Conservation (phyloP, 2,797 vertebrate species). For the Morus bassanus region DNA sequence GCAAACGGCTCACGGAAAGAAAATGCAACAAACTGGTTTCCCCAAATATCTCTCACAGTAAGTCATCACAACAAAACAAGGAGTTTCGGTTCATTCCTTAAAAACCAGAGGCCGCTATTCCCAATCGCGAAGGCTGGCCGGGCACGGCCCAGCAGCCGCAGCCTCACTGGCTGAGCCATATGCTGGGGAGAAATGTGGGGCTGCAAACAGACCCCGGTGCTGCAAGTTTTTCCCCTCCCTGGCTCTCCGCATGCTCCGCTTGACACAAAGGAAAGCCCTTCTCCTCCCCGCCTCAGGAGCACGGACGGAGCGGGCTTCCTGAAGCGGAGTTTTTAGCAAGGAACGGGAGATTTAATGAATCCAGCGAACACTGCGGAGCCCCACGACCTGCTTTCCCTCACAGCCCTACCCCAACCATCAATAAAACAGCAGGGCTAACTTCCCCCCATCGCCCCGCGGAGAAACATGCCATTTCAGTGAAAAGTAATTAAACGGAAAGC, state of each 20-base stretch:
- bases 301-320: background rate
- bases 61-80: slow-evolving; percentile 55
- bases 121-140: background rate
- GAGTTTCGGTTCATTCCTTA: slow-evolving; percentile 49
- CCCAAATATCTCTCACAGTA: slow-evolving; percentile 55
- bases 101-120: slow-evolving; percentile 56
- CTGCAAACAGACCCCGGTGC: rapidly evolving
- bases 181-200: background rate
- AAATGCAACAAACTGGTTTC: slow-evolving; percentile 67
- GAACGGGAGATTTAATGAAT: slow-evolving; percentile 7
- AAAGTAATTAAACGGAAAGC: slow-evolving; percentile 67
- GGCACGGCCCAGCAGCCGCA: background rate
- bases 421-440: slow-evolving; percentile 35
- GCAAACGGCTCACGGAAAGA: slow-evolving; percentile 57
- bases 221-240: background rate
- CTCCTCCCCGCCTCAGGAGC: background rate
- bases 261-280: slow-evolving; percentile 62
- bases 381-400: background rate
- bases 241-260: background rate
- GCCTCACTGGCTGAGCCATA: background rate
- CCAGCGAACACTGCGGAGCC: background rate
- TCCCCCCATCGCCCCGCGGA: background rate
- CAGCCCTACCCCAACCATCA: slow-evolving; percentile 16
- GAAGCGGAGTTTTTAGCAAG: background rate
- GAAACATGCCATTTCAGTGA: slow-evolving; percentile 44